Percentiles rank a stretch among this genome's conserved stretches.
Conservation (phyloP, 2,888 invertebrate genomes). For the Scelioninae gen. 2 region DNA sequence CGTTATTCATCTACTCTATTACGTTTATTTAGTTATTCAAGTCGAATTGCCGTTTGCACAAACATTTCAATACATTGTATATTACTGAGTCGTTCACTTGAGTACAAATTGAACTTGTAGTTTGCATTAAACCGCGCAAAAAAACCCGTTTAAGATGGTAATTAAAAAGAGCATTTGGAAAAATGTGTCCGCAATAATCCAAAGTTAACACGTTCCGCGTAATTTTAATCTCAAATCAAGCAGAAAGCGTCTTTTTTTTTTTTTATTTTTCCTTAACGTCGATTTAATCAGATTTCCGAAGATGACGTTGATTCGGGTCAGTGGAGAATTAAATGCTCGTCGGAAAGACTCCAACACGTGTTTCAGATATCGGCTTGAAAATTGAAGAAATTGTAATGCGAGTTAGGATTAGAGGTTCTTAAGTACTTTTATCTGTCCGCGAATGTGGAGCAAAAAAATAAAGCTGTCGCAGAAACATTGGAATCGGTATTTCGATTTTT, state of each 20-base stretch:
- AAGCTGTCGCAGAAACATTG: too few relatives aligned
- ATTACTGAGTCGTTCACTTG: too few relatives aligned
- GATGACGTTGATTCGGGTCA: constrained; percentile 31
- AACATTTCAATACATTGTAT: not conserved
- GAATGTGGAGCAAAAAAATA: constrained; percentile 16
- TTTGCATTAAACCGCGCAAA: not conserved
- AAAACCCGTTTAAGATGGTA: not conserved
- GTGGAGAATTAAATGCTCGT: constrained; percentile 30
- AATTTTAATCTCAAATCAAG: constrained; percentile 19
- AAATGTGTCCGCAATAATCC: too few relatives aligned
- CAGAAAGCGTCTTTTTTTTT: not conserved
- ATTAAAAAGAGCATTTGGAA: not conserved
- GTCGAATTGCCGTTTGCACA: not conserved
- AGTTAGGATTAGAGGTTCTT: constrained; percentile 1
- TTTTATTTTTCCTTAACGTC: constrained; percentile 1
- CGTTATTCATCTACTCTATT: too few relatives aligned
- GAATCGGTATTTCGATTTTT: too few relatives aligned
- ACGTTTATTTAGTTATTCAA: not conserved
- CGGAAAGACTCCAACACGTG: constrained; percentile 34
- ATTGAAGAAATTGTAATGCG: constrained; percentile 19
- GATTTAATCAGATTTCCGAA: constrained; percentile 28
- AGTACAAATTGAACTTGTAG: not conserved
- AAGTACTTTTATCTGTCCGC: constrained; percentile 7
- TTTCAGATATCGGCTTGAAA: constrained; percentile 2
- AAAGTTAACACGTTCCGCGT: not conserved